These are phyloP conservation scores for Caenorhabditis latens DNA, from an alignment of 1,140 invertebrate genomes.

Conservation along the genomic window DNA sequence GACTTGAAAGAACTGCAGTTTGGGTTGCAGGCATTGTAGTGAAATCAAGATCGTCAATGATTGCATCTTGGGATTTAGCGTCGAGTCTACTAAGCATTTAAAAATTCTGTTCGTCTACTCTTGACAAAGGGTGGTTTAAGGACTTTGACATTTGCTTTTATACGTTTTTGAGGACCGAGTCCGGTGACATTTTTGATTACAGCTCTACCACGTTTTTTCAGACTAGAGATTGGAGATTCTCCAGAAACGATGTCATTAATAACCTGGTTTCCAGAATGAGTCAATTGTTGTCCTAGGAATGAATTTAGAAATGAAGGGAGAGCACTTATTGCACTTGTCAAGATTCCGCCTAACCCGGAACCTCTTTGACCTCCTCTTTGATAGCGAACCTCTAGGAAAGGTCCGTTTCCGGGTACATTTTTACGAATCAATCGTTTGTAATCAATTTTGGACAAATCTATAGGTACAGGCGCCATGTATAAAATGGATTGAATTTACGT, in stretches of 20 bases:
- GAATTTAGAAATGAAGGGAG: neutral
- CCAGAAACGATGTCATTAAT: neutral
- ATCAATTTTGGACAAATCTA: constrained; percentile 16
- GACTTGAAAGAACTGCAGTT: neutral
- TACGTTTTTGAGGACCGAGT: neutral
- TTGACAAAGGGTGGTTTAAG: neutral
- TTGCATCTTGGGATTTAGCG: neutral
- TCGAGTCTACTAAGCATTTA: constrained; percentile 14
- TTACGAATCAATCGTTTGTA: neutral
- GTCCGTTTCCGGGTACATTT: neutral
- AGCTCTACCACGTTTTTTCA: neutral
- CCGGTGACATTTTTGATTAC: neutral
- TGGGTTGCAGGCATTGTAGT: neutral
- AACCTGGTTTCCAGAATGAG: neutral
- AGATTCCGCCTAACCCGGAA: neutral
- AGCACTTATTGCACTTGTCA: neutral
- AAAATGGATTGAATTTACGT: neutral
- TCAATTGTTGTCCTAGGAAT: neutral
- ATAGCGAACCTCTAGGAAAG: neutral
- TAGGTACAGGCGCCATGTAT: neutral
- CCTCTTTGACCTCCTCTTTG: neutral
- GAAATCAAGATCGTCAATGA: neutral
- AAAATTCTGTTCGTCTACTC: neutral
- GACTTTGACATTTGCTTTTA: constrained; percentile 6
- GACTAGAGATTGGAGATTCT: neutral